Evolutionary conservation across 2,797 vertebrate species (phyloP).

Genomic region (Echeneis naucrates): DNA sequence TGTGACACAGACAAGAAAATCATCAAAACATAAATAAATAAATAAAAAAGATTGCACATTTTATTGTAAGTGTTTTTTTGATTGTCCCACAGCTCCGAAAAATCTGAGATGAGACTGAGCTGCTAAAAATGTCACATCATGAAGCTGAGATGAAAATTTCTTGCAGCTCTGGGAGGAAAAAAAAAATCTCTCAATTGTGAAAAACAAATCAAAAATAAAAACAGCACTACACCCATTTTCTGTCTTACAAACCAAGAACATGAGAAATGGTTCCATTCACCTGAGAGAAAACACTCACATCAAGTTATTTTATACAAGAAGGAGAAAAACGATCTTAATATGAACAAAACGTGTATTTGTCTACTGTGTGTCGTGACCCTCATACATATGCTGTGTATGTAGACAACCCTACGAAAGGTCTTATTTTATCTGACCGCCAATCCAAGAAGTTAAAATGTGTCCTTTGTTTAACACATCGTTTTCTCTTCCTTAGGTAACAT

Average conservation of each 20-base stretch:
- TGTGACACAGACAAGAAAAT: too few relatives aligned
- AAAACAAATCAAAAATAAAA: too few relatives aligned
- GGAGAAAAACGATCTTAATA: too few relatives aligned
- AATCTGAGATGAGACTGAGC: too few relatives aligned
- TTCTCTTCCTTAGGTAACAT: conserved; percentile 86
- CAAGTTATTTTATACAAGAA: background rate
- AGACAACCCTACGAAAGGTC: conserved; percentile 7
- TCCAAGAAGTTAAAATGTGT: background rate
- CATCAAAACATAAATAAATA: too few relatives aligned
- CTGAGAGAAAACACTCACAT: background rate
- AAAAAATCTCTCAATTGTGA: background rate
- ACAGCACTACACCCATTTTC: too few relatives aligned
- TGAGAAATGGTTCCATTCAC: background rate
- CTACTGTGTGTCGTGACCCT: conserved; percentile 22
- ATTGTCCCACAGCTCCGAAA: too few relatives aligned
- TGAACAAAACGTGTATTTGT: conserved; percentile 1
- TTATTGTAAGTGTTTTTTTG: too few relatives aligned
- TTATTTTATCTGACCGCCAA: background rate
- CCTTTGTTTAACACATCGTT: background rate
- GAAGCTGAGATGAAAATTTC: background rate
- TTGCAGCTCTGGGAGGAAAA: too few relatives aligned
- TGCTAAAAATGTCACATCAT: too few relatives aligned
- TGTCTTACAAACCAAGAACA: conserved; percentile 18
- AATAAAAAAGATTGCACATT: too few relatives aligned
- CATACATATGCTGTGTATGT: conserved; percentile 53